Percentiles rank a stretch among this genome's conserved stretches.
Evolutionary conservation across 2,113 vertebrate species (phyloP).

Genomic region (Fregata magnificens): DNA sequence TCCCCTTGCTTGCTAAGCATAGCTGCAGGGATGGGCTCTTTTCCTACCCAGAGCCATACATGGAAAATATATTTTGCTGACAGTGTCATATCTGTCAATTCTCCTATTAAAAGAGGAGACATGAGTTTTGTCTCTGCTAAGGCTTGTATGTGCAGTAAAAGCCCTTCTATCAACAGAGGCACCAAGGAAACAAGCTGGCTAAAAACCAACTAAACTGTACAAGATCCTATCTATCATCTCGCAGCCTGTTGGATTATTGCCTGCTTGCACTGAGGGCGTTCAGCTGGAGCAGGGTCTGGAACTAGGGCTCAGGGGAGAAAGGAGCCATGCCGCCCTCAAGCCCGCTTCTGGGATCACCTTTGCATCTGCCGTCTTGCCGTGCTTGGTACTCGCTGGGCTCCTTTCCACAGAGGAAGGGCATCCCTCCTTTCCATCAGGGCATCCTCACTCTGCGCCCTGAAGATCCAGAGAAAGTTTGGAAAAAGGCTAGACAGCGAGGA

Average conservation of each 20-base stretch:
- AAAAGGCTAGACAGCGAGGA: not conserved
- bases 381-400: not conserved
- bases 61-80: conserved; percentile 13
- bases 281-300: not conserved
- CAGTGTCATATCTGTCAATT: not conserved
- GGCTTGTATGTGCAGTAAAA: conserved; percentile 20
- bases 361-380: rapidly evolving
- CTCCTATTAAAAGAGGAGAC: not conserved
- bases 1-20: not conserved
- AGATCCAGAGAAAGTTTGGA: not conserved
- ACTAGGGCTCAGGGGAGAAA: not conserved
- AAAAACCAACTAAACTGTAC: not conserved
- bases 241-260: not conserved
- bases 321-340: rapidly evolving
- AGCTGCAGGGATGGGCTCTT: not conserved
- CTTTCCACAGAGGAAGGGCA: not conserved
- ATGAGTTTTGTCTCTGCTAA: conserved; percentile 17
- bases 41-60: not conserved
- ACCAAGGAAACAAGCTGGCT: conserved; percentile 11
- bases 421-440: not conserved
- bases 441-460: not conserved
- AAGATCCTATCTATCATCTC: not conserved
- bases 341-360: not conserved
- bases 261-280: not conserved
- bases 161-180: conserved; percentile 32